Evolutionary conservation across 2,113 vertebrate genomes (phyloP).

Genomic region (Tetrao urogallus): DNA sequence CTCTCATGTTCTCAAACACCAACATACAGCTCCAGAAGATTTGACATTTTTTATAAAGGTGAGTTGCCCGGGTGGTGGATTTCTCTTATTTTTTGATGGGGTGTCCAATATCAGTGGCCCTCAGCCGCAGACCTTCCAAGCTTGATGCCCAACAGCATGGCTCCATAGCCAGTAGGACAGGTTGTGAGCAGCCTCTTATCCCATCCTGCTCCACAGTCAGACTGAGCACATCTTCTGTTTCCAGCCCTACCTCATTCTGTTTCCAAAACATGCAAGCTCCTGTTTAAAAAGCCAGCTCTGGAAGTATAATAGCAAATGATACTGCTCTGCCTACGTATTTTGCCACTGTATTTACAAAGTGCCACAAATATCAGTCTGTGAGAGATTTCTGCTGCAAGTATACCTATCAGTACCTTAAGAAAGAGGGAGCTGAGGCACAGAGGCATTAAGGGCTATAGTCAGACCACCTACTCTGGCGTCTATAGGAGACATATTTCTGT

Average conservation of each 20-base stretch:
- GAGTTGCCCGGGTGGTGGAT: rapidly evolving
- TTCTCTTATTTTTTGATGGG: background rate
- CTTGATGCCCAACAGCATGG: rapidly evolving
- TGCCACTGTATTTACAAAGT: background rate
- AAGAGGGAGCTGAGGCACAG: background rate
- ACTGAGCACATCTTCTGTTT: background rate
- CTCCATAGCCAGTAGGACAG: background rate
- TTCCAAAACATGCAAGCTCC: background rate
- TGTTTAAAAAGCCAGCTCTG: background rate
- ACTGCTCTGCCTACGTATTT: background rate
- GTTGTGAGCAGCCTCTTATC: background rate
- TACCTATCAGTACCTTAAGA: background rate
- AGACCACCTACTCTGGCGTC: background rate
- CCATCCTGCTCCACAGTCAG: background rate
- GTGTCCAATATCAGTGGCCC: background rate
- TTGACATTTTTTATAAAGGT: background rate
- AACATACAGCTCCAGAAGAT: background rate
- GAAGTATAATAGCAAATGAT: background rate
- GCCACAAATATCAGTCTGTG: background rate
- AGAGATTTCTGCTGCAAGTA: background rate
- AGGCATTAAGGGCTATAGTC: background rate
- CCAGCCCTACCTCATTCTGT: background rate
- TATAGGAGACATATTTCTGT: background rate
- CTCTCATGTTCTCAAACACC: background rate
- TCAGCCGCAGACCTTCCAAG: background rate